Base-by-base conservation (phyloP, 2,113 vertebrate species). In the Coracopsis vasa region DNA sequence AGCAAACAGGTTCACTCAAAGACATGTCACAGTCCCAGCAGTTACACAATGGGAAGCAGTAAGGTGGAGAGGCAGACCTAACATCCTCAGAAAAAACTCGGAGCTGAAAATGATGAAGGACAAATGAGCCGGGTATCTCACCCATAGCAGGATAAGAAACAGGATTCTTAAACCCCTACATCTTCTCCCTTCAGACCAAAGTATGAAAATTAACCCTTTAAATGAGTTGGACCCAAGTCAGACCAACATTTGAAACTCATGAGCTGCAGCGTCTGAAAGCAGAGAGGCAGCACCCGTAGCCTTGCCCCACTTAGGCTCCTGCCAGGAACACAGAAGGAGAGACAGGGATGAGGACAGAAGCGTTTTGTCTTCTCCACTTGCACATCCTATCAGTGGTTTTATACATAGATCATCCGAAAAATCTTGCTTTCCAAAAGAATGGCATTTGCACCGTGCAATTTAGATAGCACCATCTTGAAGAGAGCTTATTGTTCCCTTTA, bases 1-100 rank as follows among this genome's bases (percentile, higher is more conserved):
- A 82, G 39, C 6, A 65, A 77, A 75, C 29, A 54, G 27, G 42
- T 6, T 41, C 39, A 15, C 58, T 80, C 25, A 65, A 82, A 75
- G 37, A 33, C 11, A 5, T 0, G 3, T 33, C 58, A 70, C 25
- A 56, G 27, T 41, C 37, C 15, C 56, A 65, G 47, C 39, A 60
- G 25, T 24, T 66, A 61, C 33, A n/a, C 0, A 0, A 37, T 0
- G 0, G 29, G 74, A 86, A 77, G 74, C 23, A 47, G 19, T 37
- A 47, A 11, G 39, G n/a, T 50, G 60, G 24, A 64, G 45, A 53
- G 35, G 7, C 6, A 67, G 35, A 28, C 51, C 60, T 75, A n/a
- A 7, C 1, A 2, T n/a, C 56, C 50, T 42, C 77, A 35, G 33
- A 67, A 86, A 86, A 62, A 8, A 42, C n/a, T 70, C n/a, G 24